A percentile compares a stretch with the other conserved stretches of the same genome.
Evolutionary conservation across 2,113 vertebrate species (phyloP).

Genomic region (Psettodes erumei): DNA sequence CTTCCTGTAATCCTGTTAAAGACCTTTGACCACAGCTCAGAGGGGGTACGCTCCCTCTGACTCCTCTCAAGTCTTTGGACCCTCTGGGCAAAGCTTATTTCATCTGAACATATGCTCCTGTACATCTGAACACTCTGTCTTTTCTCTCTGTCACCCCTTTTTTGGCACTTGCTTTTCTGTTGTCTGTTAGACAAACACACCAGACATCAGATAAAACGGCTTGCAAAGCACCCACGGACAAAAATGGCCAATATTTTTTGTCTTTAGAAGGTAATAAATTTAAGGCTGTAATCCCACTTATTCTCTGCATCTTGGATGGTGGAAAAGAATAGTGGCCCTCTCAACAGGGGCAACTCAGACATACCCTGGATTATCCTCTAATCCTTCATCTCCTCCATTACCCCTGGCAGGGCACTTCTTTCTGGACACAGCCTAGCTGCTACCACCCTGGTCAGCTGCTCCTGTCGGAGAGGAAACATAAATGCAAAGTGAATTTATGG

Average conservation of each 20-base stretch:
- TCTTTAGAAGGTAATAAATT: conserved; percentile 49
- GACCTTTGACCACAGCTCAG: conserved; percentile 60
- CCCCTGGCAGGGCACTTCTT: conserved; percentile 18
- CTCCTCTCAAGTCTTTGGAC: conserved; percentile 37
- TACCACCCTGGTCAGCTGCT: conserved; percentile 4
- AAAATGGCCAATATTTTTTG: conserved; percentile 8
- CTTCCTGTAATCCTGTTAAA: conserved; percentile 65
- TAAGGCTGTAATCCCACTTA: conserved; percentile 64
- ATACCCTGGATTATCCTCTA: conserved; percentile 78
- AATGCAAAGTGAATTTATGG: conserved; percentile 10
- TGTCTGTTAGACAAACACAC: conserved; percentile 39
- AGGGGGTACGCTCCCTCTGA: conserved; percentile 37
- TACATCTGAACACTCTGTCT: conserved; percentile 4
- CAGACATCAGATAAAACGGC: conserved; percentile 14
- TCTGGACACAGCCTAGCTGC: conserved; percentile 17
- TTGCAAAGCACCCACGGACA: conserved; percentile 2
- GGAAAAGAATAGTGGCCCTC: conserved; percentile 20
- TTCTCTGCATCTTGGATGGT: conserved; percentile 35
- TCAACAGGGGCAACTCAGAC: conserved; percentile 57
- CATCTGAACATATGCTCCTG: conserved; percentile 26
- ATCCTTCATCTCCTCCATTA: conserved; percentile 66
- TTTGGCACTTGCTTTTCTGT: conserved; percentile 38
- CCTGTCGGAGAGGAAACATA: conserved; percentile 45
- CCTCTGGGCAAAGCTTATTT: conserved; percentile 34
- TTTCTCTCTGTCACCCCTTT: not conserved